A percentile compares a stretch with the other conserved stretches of the same genome.
These are phyloP conservation scores for Cryptotermes secundus DNA, from an alignment of 1,140 invertebrate genomes.

Conservation along the genomic window DNA sequence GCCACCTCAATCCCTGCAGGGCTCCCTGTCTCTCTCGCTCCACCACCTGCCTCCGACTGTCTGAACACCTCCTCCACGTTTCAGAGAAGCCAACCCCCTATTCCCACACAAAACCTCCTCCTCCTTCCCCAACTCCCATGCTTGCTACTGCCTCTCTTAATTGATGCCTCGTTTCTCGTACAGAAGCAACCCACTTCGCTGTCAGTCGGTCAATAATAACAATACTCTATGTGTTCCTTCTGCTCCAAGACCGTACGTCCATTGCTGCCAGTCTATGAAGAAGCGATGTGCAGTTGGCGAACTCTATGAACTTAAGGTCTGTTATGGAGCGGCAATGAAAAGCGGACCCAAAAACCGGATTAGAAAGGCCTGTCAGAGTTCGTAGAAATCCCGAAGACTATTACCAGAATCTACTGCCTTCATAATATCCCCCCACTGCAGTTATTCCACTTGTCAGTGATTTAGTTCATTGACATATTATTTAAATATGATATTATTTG, in stretches of 20 bases:
- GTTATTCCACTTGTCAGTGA: too few relatives aligned
- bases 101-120: constrained; percentile 21
- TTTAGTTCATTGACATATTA: too few relatives aligned
- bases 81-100: constrained; percentile 1
- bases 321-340: too few relatives aligned
- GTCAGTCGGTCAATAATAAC: constrained; percentile 27
- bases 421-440: too few relatives aligned
- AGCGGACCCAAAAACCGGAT: too few relatives aligned
- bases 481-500: too few relatives aligned
- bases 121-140: neutral
- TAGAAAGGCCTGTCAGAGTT: too few relatives aligned
- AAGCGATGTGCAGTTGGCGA: neutral
- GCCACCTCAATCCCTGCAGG: neutral
- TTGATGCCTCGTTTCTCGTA: constrained; percentile 22
- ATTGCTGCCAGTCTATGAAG: neutral
- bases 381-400: too few relatives aligned
- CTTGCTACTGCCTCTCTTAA: constrained; percentile 11
- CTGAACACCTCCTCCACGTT: constrained; percentile 17
- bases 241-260: neutral
- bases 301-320: neutral
- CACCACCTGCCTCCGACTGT: constrained; percentile 11
- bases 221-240: neutral
- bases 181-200: constrained; percentile 17
- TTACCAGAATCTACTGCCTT: too few relatives aligned
- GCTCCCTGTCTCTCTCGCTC: neutral